These are phyloP conservation scores for Oostethus manadensis DNA, from an alignment of 2,113 vertebrate genomes.

Conservation along the genomic window DNA sequence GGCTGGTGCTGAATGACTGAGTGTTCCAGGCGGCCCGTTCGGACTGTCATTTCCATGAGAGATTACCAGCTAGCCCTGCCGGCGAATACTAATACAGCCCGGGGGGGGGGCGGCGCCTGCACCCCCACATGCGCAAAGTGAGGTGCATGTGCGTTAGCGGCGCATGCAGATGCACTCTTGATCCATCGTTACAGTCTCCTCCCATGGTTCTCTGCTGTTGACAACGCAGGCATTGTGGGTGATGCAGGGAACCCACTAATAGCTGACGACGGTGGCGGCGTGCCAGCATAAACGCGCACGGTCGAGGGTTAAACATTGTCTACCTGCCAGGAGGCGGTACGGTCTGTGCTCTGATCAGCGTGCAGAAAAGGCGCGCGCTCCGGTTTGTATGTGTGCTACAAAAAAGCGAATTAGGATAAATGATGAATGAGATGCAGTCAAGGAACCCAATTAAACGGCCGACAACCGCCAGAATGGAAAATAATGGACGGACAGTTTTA, in stretches of 20 bases:
- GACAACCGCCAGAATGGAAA: too few relatives aligned
- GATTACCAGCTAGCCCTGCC: slow-evolving; percentile 54
- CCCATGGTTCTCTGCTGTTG: slow-evolving; percentile 26
- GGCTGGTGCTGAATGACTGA: slow-evolving; percentile 58
- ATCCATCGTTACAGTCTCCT: slow-evolving; percentile 16
- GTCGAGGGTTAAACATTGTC: slow-evolving; percentile 46
- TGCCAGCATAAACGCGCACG: slow-evolving; percentile 22
- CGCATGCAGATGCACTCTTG: slow-evolving; percentile 4
- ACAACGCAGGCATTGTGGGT: slow-evolving; percentile 30
- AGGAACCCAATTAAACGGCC: too few relatives aligned
- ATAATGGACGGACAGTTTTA: too few relatives aligned
- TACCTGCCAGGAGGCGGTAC: slow-evolving; percentile 28
- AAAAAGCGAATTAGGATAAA: too few relatives aligned
- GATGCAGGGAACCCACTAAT: slow-evolving; percentile 59
- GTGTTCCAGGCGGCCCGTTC: slow-evolving; percentile 55
- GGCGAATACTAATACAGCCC: slow-evolving; percentile 57
- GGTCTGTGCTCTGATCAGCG: slow-evolving; percentile 4
- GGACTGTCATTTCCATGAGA: slow-evolving; percentile 66
- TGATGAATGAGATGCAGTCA: too few relatives aligned
- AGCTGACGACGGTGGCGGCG: slow-evolving; percentile 14
- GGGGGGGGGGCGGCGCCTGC: slow-evolving; percentile 2
- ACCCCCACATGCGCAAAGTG: slow-evolving; percentile 14
- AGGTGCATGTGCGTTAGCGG: slow-evolving; percentile 1
- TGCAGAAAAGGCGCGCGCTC: slow-evolving; percentile 2
- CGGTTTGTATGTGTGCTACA: background rate